Evolutionary conservation across 2,888 invertebrate species (phyloP), one percentile per base, ranked within the genome.

Genomic region (Dinocampus coccinellae): DNA sequence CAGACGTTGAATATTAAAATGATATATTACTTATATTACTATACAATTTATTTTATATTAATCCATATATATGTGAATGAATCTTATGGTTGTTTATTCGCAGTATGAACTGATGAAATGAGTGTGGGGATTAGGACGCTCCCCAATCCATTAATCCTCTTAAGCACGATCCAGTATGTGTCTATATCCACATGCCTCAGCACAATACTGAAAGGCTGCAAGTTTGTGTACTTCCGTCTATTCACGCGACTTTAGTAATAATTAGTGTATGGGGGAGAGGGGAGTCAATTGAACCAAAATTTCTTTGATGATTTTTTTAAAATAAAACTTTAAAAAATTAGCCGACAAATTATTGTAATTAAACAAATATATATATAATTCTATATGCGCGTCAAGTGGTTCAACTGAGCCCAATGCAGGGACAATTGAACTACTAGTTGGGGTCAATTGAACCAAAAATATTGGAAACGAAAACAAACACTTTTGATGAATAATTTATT

Each of bases 111-210:
- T 47, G 73, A 52, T 66, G 36, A 65, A 73, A 73, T 72, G 57
- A 53, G 52, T n/a, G 58, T 61, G 73, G 33, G 74, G 75, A 76
- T 78, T 76, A 78, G 64, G 66, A 60, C 57, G 69, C 64, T 75
- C 68, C 72, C 69, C 70, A 73, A 78, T 74, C 77, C 73, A 53
- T 64, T 77, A 78, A 78, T 78, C 75, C 73, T 69, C 69, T 57
- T 73, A 70, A 68, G 68, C 29, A 36, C 52, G 36, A 55, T 52
- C 36, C 63, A 16, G 26, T 16, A 36, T 20, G 53, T 55, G 42
- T 20, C 70, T 76, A 42, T 73, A 71, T 74, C 62, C 76, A 75
- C 75, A 73, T 74, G 74, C n/a, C n/a, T n/a, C n/a, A n/a, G n/a
- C n/a, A 69, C 69, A 57, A 10, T 22, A 58, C 64, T 24, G 16